Conservation (phyloP, 2,888 invertebrate species). For the Amaurobius ferox region DNA sequence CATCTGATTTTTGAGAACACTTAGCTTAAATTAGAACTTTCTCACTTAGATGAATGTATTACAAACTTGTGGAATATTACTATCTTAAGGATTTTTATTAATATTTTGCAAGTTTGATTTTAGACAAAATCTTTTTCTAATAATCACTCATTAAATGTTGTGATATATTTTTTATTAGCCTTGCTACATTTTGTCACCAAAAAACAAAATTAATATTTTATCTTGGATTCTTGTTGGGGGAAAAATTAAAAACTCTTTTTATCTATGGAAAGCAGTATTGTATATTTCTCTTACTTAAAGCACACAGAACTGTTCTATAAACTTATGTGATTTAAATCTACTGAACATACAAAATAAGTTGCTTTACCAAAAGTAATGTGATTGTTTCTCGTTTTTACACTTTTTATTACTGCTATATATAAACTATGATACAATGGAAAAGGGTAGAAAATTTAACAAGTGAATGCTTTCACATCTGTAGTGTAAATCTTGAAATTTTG, state of each 20-base stretch:
- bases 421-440: not conserved
- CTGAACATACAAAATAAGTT: not conserved
- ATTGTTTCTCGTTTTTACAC: conserved; percentile 20
- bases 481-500: conserved; percentile 15
- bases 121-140: too few relatives aligned
- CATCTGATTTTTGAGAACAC: conserved; percentile 38
- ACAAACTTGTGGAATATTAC: conserved; percentile 5
- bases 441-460: not conserved
- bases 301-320: not conserved
- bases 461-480: conserved; percentile 8
- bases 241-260: not conserved
- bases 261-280: not conserved
- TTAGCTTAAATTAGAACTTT: conserved; percentile 25
- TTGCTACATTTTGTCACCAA: not conserved
- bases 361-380: conserved; percentile 21
- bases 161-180: not conserved
- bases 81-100: too few relatives aligned
- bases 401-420: conserved; percentile 23
- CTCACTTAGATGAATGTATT: conserved; percentile 18
- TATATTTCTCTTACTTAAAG: not conserved
- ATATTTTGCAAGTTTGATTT: too few relatives aligned
- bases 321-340: conserved; percentile 6
- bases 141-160: too few relatives aligned
- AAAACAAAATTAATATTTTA: not conserved
- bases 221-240: not conserved